phyloP scores from a whole-genome alignment of 2,888 invertebrate genomes.

The Shargacucullia verbasci region DNA sequence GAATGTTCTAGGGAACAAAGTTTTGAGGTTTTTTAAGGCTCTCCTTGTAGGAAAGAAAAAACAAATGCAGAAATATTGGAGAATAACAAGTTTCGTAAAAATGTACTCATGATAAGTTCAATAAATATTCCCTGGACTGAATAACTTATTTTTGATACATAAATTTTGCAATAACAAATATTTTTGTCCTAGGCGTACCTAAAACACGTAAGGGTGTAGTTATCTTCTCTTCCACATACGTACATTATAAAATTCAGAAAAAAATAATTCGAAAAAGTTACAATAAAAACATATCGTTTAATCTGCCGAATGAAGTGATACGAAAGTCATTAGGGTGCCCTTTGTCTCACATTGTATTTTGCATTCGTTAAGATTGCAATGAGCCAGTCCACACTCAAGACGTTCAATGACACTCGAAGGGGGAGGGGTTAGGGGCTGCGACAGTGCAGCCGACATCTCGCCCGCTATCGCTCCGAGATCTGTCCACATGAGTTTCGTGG shows the following conservation, averaged over 20 bases:
- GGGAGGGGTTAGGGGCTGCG: conserved; percentile 73
- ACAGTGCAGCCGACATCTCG: conserved; percentile 83
- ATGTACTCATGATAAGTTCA: too few relatives aligned
- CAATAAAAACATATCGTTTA: conserved; percentile 50
- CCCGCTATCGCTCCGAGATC: conserved; percentile 79
- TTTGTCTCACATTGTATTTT: conserved; percentile 71
- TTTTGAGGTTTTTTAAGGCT: neutral
- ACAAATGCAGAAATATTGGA: neutral
- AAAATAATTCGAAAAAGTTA: conserved; percentile 6
- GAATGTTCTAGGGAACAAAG: too few relatives aligned
- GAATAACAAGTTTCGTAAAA: conserved; percentile 3
- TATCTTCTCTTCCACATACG: too few relatives aligned
- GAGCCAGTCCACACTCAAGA: conserved; percentile 70
- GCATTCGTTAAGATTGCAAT: conserved; percentile 72
- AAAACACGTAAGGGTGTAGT: too few relatives aligned
- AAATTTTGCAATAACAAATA: too few relatives aligned
- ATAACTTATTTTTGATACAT: too few relatives aligned
- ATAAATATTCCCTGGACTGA: too few relatives aligned
- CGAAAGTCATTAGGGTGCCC: conserved; percentile 65
- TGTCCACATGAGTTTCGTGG: conserved; percentile 68
- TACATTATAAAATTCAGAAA: too few relatives aligned
- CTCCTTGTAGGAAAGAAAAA: conserved; percentile 8
- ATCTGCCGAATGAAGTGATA: conserved; percentile 58
- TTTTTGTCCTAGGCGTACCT: neutral
- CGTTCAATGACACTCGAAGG: conserved; percentile 79